Base-by-base conservation (phyloP, 2,113 vertebrate species). In the Corynorhinus townsendii region DNA sequence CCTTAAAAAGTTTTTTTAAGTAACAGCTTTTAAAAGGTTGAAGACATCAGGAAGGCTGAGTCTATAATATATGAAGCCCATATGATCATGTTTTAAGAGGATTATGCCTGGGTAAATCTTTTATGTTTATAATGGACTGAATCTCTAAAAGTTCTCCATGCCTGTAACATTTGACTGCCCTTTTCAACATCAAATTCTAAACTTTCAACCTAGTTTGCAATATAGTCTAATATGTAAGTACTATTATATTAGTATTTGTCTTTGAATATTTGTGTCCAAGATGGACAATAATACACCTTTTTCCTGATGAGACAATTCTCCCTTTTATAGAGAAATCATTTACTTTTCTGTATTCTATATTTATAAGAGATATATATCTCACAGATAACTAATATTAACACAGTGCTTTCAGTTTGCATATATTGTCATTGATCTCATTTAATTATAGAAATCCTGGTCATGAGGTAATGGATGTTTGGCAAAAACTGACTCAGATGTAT, bases 401-500 rank as follows among this genome's bases (percentile, higher is more conserved):
- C 2, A 72, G 15, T 47, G 22, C 9, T 90, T 94, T 82, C 17
- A 64, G 20, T 52, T 95, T 90, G 24, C 38, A 59, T 87, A 33
- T 81, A 45, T 90, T 92, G 56, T 96, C 72, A 93, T 93, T 87
- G 76, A 93, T 86, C 68, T 95, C 72, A 89, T 92, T 92, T 90
- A 73, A 81, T 95, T 88, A 90, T 79, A 83, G 91, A 95, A 96
- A 95, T 96, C 66, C 95, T 68, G 81, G 40, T 62, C 82, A 82
- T 64, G 43, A 94, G 22, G 59, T 95, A 91, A 93, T 80, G 9
- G 47, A 82, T 92, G 10, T 84, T 96, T 90, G 64, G 84, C 43
- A 86, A 26, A 96, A 92, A 91, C 26, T 76, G 72, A 92, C 81
- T 93, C 81, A 81, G 77, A 87, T 11, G 49, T 84, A 91, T 43